Base-by-base conservation (phyloP, 1,140 invertebrate species). In the Habropoda laboriosa region DNA sequence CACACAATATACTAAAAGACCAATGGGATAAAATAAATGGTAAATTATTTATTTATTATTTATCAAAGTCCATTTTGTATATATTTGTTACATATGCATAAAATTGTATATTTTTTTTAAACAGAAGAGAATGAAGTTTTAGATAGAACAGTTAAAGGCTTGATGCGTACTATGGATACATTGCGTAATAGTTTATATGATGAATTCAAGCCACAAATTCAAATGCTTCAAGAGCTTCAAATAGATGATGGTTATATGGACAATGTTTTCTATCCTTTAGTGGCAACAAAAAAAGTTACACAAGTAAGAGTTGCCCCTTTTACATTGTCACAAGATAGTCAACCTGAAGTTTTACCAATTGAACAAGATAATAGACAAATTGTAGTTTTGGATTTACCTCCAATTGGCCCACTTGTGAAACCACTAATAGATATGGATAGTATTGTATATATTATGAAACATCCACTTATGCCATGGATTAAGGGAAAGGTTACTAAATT, bases 301-400 rank as follows among this genome's bases (percentile, higher is more conserved):
- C 89, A 92, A 88, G 60, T 92, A 64, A 83, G 86, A 3, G 70
- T 83, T 27, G 40, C 79, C 21, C 30, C 79, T 45, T 12, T 66
- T 30, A 21, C 61, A 51, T 10, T 71, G 40, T 4, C 45, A 13
- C 88, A 89, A 86, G 86, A 94, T 92, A 87, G 60, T 94, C 79
- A 93, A 91, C 88, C 92, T 92, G 76, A 92, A 93, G 80, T 92
- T 93, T 71, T 92, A 57, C 90, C 88, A 86, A 90, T 92, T 53
- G 91, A 90, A 72, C 85, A 87, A 64, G 87, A 85, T 27, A 89
- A 80, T 55, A 86, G 57, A 45, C 67, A 83, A 61, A 32, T 80
- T 16, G 72, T 60, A 24, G 70, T 63, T 40, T 80, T 85, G 40
- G 88, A 92, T 73, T 82, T 93, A 61, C 92, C 92, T 45, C 91